Evolutionary conservation across 2,888 invertebrate genomes (phyloP).

Genomic region (Protonemura montana): DNA sequence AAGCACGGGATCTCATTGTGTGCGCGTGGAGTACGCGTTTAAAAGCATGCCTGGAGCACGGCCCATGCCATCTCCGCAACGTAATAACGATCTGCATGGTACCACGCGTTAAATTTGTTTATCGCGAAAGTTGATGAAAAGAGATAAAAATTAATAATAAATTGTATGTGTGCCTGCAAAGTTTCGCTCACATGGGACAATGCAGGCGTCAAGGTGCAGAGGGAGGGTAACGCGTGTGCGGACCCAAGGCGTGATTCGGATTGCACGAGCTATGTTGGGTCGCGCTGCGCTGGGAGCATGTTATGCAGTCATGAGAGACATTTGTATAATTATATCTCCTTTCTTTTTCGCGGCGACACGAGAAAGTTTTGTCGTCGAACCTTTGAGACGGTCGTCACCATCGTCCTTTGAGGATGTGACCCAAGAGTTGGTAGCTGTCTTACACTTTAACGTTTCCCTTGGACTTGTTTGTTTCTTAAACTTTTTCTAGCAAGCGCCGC

Average conservation of each 20-base stretch:
- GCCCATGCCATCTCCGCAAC: not conserved
- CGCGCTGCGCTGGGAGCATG: not conserved
- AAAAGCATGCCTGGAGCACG: not conserved
- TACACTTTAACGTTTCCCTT: not conserved
- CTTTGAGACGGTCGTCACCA: not conserved
- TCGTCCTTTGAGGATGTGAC: not conserved
- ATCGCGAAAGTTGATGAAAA: constrained; percentile 33
- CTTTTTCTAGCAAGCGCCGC: not conserved
- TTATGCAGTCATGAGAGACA: not conserved
- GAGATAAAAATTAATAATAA: constrained; percentile 39
- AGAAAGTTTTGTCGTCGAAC: not conserved
- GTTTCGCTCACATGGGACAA: constrained; percentile 28
- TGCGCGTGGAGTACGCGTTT: not conserved
- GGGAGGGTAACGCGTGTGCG: not conserved
- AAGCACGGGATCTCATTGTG: not conserved
- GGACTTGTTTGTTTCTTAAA: not conserved
- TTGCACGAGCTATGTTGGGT: not conserved
- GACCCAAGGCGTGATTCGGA: not conserved
- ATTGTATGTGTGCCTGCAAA: not conserved
- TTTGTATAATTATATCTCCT: constrained; percentile 1
- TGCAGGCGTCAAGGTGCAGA: not conserved
- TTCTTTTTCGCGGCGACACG: not conserved
- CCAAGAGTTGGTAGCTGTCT: not conserved
- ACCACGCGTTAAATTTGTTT: constrained; percentile 24
- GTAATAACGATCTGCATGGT: not conserved